Evolutionary conservation across 1,140 invertebrate genomes (phyloP), one percentile per base, ranked within the genome.

Genomic region (Orius laevigatus): DNA sequence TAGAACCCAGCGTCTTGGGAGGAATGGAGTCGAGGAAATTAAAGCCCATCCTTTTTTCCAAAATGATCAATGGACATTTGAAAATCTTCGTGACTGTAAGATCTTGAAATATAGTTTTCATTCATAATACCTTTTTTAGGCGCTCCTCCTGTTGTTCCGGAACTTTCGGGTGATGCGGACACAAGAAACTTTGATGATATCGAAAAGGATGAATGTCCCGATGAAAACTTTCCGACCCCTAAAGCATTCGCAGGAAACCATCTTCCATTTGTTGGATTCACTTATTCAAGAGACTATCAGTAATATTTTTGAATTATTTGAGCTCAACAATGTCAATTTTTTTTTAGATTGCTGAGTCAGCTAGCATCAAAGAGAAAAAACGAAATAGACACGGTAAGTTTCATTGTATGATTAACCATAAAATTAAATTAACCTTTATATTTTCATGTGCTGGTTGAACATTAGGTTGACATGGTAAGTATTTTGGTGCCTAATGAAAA

Each of bases 191-290:
- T 99, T 71, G 93, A 98, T 64, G 92, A 97, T 57, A 84, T 97
- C 45, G 92, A 96, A 57, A 87, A 89, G 59, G 85, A 90, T 51
- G 85, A 91, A 58, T 77, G 76, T 41, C 73, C 81, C 1, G 84
- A 90, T 60, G 89, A 95, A 63, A 80, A 81, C 61, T 98, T 98
- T 68, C 87, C 93, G 8, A 73, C 84, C 49, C 90, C 93, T 19
- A 98, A 96, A 71, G 88, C 90, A 31, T 98, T 98, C 69, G 89
- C 89, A 48, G 96, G 92, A 36, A 97, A 98, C 70, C 93, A 98
- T 69, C 69, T 99, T 52, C 93, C 95, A 12, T 99, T 99, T 69
- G 88, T 98, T 49, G 93, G 95, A 6, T 99, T 99, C 62, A 98
- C 95, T 0, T 98, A 95, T 62, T 91, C 87, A 40, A 82, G 81